Evolutionary conservation across 2,113 vertebrate genomes (phyloP).

Genomic region (Nipponia nippon): DNA sequence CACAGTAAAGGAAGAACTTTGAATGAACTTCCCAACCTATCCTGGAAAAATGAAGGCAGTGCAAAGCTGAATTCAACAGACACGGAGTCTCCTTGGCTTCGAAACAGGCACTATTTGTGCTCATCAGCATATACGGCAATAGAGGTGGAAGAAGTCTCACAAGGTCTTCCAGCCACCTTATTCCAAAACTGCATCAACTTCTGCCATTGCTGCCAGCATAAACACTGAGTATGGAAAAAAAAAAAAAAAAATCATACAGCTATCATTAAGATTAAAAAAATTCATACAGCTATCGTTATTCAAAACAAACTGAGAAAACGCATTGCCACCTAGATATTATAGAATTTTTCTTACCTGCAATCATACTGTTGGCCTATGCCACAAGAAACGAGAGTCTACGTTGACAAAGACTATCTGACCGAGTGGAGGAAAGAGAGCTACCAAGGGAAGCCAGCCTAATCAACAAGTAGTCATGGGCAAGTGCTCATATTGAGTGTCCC

Average conservation of each 20-base stretch:
- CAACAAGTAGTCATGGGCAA: background rate
- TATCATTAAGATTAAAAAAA: background rate
- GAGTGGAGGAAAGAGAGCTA: background rate
- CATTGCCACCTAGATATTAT: background rate
- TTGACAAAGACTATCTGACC: background rate
- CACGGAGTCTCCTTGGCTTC: background rate
- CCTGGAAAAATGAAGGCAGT: background rate
- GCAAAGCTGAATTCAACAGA: constrained; percentile 3
- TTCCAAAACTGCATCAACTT: background rate
- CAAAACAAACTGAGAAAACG: background rate
- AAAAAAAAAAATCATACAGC: background rate
- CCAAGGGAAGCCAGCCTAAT: background rate
- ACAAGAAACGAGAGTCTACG: background rate
- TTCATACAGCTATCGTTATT: background rate
- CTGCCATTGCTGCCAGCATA: background rate
- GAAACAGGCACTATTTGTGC: background rate
- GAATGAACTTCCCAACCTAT: constrained; percentile 30
- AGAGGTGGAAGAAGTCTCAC: background rate
- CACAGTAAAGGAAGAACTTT: constrained; percentile 45
- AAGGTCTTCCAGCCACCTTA: background rate
- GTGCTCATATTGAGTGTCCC: background rate
- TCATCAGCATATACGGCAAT: background rate
- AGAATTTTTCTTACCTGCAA: background rate
- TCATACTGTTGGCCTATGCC: background rate
- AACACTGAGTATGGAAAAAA: background rate